Evolutionary conservation across 2,888 invertebrate genomes (phyloP), one percentile per base, ranked within the genome.

Genomic region (Dynastes grantii): DNA sequence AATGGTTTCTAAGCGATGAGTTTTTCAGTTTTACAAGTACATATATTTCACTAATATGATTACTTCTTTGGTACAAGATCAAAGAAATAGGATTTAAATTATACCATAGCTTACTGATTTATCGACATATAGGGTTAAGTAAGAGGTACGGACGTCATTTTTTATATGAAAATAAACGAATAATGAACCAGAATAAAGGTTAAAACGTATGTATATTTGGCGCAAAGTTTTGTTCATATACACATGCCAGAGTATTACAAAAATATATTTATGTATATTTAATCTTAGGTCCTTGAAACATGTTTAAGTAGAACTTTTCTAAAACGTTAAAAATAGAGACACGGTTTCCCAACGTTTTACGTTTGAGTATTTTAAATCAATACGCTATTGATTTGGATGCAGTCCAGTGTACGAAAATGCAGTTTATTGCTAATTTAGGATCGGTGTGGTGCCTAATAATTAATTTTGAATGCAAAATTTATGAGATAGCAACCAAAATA

Each of bases 381-480:
- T 75, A 63, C 61, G 55, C 29, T 71, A 71, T 71, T 58, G 61
- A 61, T 75, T 61, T 75, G 73, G 61, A 75, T 75, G 73, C 40
- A 63, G 27, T 75, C 73, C 73, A 75, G 73, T 61, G 49, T 75
- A 61, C 40, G 61, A 61, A 75, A 75, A 61, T 61, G 61, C 73
- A 75, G 13, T 55, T 55, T 37, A 67, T 22, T 45, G 45, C 45
- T 45, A 32, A 27, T 13, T 13, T 32, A 5, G 63, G 32, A 32
- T 29, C 63, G 29, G 6, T 29, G 16, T 29, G 68, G 6, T 27
- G 68, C 68, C 51, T 51, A 32, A 51, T 68, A 51, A 51, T 27
- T 49, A 51, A 27, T 51, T 29, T 51, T n/a, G 13, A 27, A 68
- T 40, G 58, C 58, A 37, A 55, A 32, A 71, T 71, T 51, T 68